Percentiles rank a stretch among this genome's conserved stretches.
Evolutionary conservation across 2,888 invertebrate genomes (phyloP).

Genomic region (Tethea ocularis): DNA sequence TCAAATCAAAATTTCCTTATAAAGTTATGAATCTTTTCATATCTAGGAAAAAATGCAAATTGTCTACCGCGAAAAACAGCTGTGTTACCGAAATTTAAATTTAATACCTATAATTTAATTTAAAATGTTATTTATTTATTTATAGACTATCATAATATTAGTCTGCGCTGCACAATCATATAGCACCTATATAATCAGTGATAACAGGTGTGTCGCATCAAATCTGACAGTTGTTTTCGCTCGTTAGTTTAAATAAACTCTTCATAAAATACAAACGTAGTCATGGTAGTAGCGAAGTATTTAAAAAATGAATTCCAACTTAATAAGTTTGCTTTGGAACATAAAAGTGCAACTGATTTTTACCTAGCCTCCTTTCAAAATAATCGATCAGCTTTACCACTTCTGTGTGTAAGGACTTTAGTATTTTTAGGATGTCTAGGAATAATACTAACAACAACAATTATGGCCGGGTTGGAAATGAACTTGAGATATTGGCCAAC

Average conservation of each 20-base stretch:
- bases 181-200: constrained; percentile 35
- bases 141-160: no score
- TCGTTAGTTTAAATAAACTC: neutral
- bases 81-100: no score
- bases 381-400: constrained; percentile 52
- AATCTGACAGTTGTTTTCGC: neutral
- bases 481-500: constrained; percentile 56
- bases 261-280: constrained; percentile 12
- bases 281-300: constrained; percentile 62
- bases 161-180: constrained; percentile 32
- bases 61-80: no score
- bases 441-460: constrained; percentile 53
- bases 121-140: no score
- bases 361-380: constrained; percentile 59
- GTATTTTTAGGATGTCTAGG: constrained; percentile 56
- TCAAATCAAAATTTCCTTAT: no score
- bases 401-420: constrained; percentile 52
- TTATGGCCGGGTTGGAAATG: constrained; percentile 32
- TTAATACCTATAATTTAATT: no score
- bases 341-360: constrained; percentile 59
- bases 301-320: constrained; percentile 54
- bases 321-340: constrained; percentile 50
- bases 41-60: no score
- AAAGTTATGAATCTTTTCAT: no score
- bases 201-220: constrained; percentile 25